Percentiles rank a stretch among this genome's conserved stretches.
These are phyloP conservation scores for Synchiropus splendidus DNA, from an alignment of 2,113 vertebrate species.

Conservation along the genomic window DNA sequence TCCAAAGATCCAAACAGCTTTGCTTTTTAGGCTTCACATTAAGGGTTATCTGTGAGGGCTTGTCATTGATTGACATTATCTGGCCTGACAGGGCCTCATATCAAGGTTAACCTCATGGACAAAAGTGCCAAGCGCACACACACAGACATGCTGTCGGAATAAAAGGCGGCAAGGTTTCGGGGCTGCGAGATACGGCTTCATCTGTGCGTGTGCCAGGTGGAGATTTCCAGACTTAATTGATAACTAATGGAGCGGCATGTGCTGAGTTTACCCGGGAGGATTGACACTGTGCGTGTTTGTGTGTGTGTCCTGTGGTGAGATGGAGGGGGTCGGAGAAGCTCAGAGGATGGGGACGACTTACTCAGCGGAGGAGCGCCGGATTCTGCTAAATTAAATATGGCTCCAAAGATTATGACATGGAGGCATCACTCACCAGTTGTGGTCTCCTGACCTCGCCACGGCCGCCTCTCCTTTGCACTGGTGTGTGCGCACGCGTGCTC, in stretches of 20 bases:
- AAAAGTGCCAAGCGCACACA: slow-evolving; percentile 45
- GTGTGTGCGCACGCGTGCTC: slow-evolving; percentile 9
- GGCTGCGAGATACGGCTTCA: slow-evolving; percentile 10
- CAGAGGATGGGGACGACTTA: slow-evolving; percentile 54
- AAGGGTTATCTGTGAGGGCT: slow-evolving; percentile 65
- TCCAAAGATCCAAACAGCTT: slow-evolving; percentile 69
- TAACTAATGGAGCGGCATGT: slow-evolving; percentile 73
- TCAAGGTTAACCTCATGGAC: slow-evolving; percentile 71
- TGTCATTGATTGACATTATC: slow-evolving; percentile 70
- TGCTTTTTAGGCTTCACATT: slow-evolving; percentile 68
- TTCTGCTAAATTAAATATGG: slow-evolving; percentile 57
- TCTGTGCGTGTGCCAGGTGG: slow-evolving; percentile 58
- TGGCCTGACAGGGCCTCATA: slow-evolving; percentile 65
- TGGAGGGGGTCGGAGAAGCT: too few species aligned
- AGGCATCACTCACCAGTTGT: slow-evolving; percentile 36
- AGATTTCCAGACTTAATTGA: slow-evolving; percentile 73
- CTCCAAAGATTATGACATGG: slow-evolving; percentile 52
- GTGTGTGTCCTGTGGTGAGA: slow-evolving; percentile 34
- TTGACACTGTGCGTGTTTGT: slow-evolving; percentile 24
- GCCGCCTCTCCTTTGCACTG: slow-evolving; percentile 2
- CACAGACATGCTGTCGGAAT: slow-evolving; percentile 6
- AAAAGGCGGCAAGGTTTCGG: slow-evolving; percentile 3
- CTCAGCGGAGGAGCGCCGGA: slow-evolving; percentile 49
- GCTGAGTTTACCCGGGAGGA: slow-evolving; percentile 64
- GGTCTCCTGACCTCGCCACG: slow-evolving; percentile 32